These are phyloP conservation scores for Fukomys damarensis DNA, from an alignment of 2,113 vertebrate species.

Conservation along the genomic window DNA sequence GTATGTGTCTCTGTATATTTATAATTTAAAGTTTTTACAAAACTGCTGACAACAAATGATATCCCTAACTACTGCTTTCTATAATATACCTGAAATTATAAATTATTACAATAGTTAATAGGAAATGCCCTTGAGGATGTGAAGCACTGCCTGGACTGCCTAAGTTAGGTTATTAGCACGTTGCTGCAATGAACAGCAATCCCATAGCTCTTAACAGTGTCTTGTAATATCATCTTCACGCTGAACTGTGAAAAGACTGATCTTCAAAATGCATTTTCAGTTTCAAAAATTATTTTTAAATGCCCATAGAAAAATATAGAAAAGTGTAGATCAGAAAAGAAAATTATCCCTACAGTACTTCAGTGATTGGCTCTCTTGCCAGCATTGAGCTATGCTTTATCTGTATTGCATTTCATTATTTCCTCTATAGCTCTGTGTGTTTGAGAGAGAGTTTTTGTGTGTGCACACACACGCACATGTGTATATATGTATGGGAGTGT, in stretches of 20 bases:
- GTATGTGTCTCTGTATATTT: neutral
- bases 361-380: neutral
- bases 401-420: neutral
- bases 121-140: neutral
- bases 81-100: neutral
- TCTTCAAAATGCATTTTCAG: slow-evolving; percentile 25
- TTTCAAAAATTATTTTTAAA: slow-evolving; percentile 26
- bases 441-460: neutral
- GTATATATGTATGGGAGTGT: neutral
- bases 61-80: neutral
- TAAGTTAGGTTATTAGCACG: neutral
- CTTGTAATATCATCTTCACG: neutral
- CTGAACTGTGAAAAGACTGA: neutral
- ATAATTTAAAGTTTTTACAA: slow-evolving; percentile 13
- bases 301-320: neutral
- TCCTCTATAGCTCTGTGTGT: neutral
- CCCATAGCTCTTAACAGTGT: neutral
- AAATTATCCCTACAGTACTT: neutral
- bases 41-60: slow-evolving; percentile 3
- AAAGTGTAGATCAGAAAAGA: neutral
- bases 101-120: neutral
- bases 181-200: neutral
- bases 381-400: neutral
- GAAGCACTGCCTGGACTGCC: neutral
- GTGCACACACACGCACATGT: too few species aligned